A percentile compares a stretch with the other conserved stretches of the same genome.
Conservation (phyloP, 2,113 vertebrate genomes). For the Tragulus kanchil region DNA sequence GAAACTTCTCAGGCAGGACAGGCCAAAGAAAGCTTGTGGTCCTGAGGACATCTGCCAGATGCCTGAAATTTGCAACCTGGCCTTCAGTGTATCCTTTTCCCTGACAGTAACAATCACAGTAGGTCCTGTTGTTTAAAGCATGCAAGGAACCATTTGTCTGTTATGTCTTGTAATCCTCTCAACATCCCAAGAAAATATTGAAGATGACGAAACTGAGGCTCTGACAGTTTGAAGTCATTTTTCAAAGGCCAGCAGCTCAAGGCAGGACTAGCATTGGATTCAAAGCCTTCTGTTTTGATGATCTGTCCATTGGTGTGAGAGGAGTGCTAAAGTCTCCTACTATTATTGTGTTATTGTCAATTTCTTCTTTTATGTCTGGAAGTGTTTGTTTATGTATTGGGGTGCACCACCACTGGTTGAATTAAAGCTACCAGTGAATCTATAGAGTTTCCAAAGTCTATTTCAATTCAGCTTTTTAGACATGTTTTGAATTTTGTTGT, state of each 20-base stretch:
- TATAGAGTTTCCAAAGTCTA: not conserved
- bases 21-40: not conserved
- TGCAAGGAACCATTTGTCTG: not conserved
- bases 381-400: not conserved
- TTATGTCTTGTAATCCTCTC: not conserved
- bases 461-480: not conserved
- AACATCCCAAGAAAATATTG: not conserved
- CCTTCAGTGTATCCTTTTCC: not conserved
- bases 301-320: no score
- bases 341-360: no score
- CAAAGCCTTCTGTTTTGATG: no score
- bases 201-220: not conserved
- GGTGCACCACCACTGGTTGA: not conserved
- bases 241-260: not conserved
- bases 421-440: not conserved
- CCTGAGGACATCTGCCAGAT: constrained; percentile 1
- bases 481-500: not conserved
- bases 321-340: no score
- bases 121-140: not conserved
- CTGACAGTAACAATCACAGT: not conserved
- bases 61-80: not conserved
- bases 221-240: not conserved
- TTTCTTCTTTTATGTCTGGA: no score
- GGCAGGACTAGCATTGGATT: not conserved
- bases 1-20: not conserved